Evolutionary conservation across 2,888 invertebrate genomes (phyloP), one percentile per base, ranked within the genome.

Genomic region (Lasioglossum pauxillum): DNA sequence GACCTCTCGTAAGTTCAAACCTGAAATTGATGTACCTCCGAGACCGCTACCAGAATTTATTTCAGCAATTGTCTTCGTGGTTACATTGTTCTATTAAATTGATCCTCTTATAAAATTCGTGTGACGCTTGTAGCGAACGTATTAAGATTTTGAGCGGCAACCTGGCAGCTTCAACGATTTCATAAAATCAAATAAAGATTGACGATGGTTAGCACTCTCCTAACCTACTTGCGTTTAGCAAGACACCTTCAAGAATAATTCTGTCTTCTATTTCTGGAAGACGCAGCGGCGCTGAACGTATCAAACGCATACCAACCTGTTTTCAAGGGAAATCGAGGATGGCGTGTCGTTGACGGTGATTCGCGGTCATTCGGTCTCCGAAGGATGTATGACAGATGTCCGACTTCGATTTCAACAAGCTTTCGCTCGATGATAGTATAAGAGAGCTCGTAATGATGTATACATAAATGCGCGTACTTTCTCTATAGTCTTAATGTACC

Each of bases 301-400:
- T 23, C 23, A 10, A 53, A 23, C 2, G 5, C 8, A 23, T 53
- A 3, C 8, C 53, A 23, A 53, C 53, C 53, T 23, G 53, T 53
- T 23, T 53, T 2, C 53, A 7, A 53, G 23, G 53, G 53, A 53
- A 53, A 53, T 53, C 53, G 53, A 53, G 8, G 53, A 53, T 53
- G 53, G 53, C 53, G 23, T 23, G 23, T 7, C 19, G 49, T 23
- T 8, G 49, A 23, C 5, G 49, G 23, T 53, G 53, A 53, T 53
- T 53, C 23, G 53, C 53, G 49, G 49, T 23, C 53, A 53, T 53
- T 53, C 53, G 53, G 53, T 53, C 53, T 10, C 1, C 53, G 23
- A 27, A 49, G 72, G 75, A 53, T 75, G 49, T 75, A 83, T 49
- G 19, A 49, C 49, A 73, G 57, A 46, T 12, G 27, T 64, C 64